Evolutionary conservation across 2,888 invertebrate species (phyloP).

Genomic region (Eugnorisma glareosa): DNA sequence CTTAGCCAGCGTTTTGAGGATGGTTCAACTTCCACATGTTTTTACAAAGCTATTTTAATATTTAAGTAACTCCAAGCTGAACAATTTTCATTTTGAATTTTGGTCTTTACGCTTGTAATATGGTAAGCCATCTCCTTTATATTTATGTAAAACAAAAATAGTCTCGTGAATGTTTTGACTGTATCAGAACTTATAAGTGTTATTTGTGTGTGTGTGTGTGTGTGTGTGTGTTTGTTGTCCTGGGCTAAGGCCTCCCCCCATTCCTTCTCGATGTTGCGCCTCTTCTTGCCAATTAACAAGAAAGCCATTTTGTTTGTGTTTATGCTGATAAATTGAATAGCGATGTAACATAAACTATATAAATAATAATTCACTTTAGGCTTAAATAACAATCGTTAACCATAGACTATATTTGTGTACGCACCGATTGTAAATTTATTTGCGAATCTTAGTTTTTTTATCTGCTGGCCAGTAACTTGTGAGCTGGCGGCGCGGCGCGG

Average conservation of each 20-base stretch:
- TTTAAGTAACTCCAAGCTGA: slow-evolving; percentile 48
- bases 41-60: slow-evolving; percentile 41
- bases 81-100: slow-evolving; percentile 43
- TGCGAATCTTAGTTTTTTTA: slow-evolving; percentile 75
- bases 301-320: background rate
- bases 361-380: background rate
- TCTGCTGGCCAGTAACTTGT: slow-evolving; percentile 73
- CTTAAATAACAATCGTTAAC: slow-evolving; percentile 27
- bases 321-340: slow-evolving; percentile 29
- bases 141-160: slow-evolving; percentile 18
- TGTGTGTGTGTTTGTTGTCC: background rate
- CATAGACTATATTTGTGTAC: slow-evolving; percentile 32
- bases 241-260: background rate
- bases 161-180: slow-evolving; percentile 25
- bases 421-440: slow-evolving; percentile 67
- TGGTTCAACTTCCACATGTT: slow-evolving; percentile 41
- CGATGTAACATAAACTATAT: slow-evolving; percentile 12
- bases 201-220: background rate
- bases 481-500: slow-evolving; percentile 58
- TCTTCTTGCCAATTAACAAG: background rate
- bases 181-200: slow-evolving; percentile 6
- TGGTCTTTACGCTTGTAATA: slow-evolving; percentile 15
- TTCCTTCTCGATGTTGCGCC: background rate
- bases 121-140: background rate
- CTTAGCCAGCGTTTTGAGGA: slow-evolving; percentile 18